Evolutionary conservation across 2,113 vertebrate species (phyloP), one percentile per base, ranked within the genome.

Genomic region (Notarius lentiginosus): DNA sequence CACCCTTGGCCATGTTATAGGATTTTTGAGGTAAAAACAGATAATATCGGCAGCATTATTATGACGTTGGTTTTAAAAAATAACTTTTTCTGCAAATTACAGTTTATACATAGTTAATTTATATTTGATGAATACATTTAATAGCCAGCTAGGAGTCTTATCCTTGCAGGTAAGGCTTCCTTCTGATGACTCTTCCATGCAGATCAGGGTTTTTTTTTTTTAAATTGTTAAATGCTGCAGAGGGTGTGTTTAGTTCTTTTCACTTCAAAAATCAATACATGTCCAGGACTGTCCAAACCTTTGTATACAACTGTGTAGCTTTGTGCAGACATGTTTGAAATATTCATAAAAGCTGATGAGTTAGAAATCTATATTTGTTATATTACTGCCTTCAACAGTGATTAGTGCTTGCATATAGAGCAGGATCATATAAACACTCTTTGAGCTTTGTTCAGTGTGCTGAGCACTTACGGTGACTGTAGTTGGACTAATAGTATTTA

Each of bases 341-440:
- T 68, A 53, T 41, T 84, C 70, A n/a, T 58, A 20, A 79, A 58
- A 84, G 87, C 63, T 80, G 58, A 80, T 75, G 80, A 85, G 89
- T 90, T 89, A 88, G 89, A 87, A 20, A 82, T 92, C 92, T 91
- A 66, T 90, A 84, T 87, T 91, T 91, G 91, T 92, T 92, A 89
- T 91, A 92, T 86, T 88, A 86, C 90, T 88, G 89, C 86, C 90
- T 92, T 91, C 87, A 88, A 86, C 87, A 80, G 90, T 86, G 88
- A 91, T 90, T 92, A 89, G 85, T 87, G 91, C 80, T 83, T 56
- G 85, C 87, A 90, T 89, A 89, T 87, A 89, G 47, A 90, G 72
- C 27, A 53, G 85, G 80, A 88, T 88, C 83, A 55, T 88, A 81
- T 87, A 63, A 72, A 61, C 72, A 60, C 53, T 73, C 30, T 83